Base-by-base conservation (phyloP, 2,797 vertebrate species). In the Peromyscus aztecus region DNA sequence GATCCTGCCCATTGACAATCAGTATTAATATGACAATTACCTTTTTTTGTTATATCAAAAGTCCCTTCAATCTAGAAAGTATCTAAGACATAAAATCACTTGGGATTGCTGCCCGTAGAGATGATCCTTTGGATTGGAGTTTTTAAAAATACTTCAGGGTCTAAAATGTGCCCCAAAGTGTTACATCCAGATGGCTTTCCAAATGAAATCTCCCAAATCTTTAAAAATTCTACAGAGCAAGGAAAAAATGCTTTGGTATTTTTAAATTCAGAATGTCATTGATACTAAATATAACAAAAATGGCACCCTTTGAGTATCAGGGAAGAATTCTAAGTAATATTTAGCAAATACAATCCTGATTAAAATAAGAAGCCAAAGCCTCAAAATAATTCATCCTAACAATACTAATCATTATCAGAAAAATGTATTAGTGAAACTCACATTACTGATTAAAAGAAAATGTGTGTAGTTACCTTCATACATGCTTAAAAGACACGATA, bases 141-240 rank as follows among this genome's bases (percentile, higher is more conserved):
- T 75, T 77, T 65, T n/a, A 40, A 73, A 90, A 90, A 83, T 73
- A 94, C 9, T 65, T 49, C 71, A 88, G 73, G 21, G 55, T 52
- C 76, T 71, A 55, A 85, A n/a, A 75, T 37, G 19, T 97, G 75
- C 85, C 63, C 75, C 17, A 80, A 57, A 86, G 86, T 75, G 40
- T 11, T 61, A 95, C 2, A 73, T 89, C 52, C 65, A 85, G 52
- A 88, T 90, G 49, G 55, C 55, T 90, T 96, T 87, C 46, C 34
- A 89, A 61, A 40, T 55, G 52, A 92, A 97, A 88, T 95, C 27
- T 91, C 75, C 52, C 84, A 93, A 90, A 67, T 90, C 43, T 85
- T 90, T 88, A 92, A 92, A 96, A 96, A 81, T 92, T 86, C 49
- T 76, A 57, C 77, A 95, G 37, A 94, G 24, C 81, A 95, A 88